Evolutionary conservation across 2,113 vertebrate genomes (phyloP).

Genomic region (Equus quagga): DNA sequence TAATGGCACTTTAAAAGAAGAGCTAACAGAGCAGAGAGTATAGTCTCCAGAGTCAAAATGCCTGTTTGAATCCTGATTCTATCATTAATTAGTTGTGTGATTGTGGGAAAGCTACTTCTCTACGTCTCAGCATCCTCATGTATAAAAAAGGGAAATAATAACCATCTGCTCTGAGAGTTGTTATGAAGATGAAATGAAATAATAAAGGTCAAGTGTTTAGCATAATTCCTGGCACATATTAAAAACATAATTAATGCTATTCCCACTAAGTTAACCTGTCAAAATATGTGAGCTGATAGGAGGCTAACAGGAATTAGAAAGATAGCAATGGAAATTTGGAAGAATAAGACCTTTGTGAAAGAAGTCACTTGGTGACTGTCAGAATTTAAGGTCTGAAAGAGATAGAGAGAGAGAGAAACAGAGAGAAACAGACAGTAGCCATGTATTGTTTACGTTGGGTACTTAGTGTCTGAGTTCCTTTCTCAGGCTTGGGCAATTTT

Average conservation of each 20-base stretch:
- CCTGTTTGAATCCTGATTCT: neutral
- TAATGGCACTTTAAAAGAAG: neutral
- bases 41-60: neutral
- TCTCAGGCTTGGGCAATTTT: neutral
- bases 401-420: neutral
- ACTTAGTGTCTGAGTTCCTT: neutral
- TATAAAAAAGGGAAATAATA: neutral
- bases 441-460: neutral
- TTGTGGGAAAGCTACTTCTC: neutral
- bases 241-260: neutral
- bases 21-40: neutral
- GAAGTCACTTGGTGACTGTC: neutral
- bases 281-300: neutral
- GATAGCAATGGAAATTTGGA: neutral
- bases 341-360: neutral
- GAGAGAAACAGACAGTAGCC: neutral
- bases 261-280: neutral
- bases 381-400: neutral
- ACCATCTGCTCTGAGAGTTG: neutral
- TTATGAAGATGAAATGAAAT: neutral
- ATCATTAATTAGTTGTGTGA: neutral
- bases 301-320: conserved; percentile 1
- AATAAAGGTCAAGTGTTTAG: neutral
- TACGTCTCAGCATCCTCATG: neutral
- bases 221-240: neutral